These are phyloP conservation scores for Nomada ferruginata DNA, from an alignment of 2,888 invertebrate species.

Conservation along the genomic window DNA sequence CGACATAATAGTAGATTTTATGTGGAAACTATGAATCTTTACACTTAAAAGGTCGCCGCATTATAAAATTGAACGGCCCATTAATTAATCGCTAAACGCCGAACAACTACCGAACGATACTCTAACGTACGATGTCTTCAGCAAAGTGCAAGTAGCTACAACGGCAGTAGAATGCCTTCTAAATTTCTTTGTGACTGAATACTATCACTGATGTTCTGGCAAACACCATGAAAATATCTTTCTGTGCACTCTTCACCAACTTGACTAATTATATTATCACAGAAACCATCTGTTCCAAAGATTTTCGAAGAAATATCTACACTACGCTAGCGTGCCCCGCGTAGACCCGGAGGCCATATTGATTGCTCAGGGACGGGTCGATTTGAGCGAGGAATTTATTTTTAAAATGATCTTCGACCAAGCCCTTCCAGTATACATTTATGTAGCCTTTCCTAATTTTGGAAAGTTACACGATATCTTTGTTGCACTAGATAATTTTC, in stretches of 20 bases:
- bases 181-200: conserved; percentile 64
- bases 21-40: conserved; percentile 40
- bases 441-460: conserved; percentile 4
- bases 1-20: conserved; percentile 63
- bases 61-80: conserved; percentile 14
- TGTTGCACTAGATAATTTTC: neutral
- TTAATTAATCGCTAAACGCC: conserved; percentile 9
- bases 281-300: conserved; percentile 37
- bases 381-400: conserved; percentile 67
- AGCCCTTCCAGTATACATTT: conserved; percentile 53
- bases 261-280: conserved; percentile 63
- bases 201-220: conserved; percentile 31
- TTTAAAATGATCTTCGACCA: conserved; percentile 62
- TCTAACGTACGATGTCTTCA: conserved; percentile 56
- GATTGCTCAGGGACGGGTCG: conserved; percentile 75
- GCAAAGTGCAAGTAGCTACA: conserved; percentile 35
- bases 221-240: conserved; percentile 55
- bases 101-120: conserved; percentile 27
- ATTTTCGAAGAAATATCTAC: conserved; percentile 60
- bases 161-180: conserved; percentile 44
- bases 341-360: conserved; percentile 76
- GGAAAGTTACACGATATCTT: conserved; percentile 1
- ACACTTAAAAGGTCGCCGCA: conserved; percentile 27
- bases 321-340: conserved; percentile 66
- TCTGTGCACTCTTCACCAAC: conserved; percentile 34